Conservation (phyloP, 2,113 vertebrate species). For the Dasyprocta punctata region DNA sequence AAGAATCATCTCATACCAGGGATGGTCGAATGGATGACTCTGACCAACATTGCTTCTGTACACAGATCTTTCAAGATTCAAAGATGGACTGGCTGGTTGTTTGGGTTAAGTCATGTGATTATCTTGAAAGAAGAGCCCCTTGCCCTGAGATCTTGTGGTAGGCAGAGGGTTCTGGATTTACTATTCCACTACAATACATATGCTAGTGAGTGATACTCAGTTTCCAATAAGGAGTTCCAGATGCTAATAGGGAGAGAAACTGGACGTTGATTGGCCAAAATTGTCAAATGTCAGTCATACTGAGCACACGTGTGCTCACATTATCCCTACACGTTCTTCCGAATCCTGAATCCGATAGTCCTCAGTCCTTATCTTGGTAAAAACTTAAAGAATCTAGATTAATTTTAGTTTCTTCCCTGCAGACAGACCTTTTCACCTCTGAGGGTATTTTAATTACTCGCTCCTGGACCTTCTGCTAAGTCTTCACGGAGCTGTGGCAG, state of each 20-base stretch:
- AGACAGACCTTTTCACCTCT: slow-evolving; percentile 21
- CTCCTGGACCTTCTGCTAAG: slow-evolving; percentile 42
- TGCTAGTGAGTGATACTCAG: background rate
- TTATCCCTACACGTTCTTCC: background rate
- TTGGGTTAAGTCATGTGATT: background rate
- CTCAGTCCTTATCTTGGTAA: slow-evolving; percentile 20
- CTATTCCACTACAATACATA: background rate
- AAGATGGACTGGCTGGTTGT: background rate
- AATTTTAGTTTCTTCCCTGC: slow-evolving; percentile 50
- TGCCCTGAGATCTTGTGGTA: background rate
- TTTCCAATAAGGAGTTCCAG: background rate
- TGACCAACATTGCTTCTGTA: background rate
- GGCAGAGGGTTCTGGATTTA: background rate
- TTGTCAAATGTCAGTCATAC: background rate
- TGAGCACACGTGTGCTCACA: background rate
- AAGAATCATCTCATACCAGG: background rate
- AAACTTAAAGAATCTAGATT: slow-evolving; percentile 31
- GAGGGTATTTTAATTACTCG: slow-evolving; percentile 55
- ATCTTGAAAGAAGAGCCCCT: background rate
- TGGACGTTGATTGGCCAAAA: background rate
- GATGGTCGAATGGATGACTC: background rate
- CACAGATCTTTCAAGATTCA: background rate
- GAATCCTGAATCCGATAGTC: slow-evolving; percentile 12
- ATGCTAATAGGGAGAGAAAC: background rate
- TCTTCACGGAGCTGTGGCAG: slow-evolving; percentile 34